A percentile compares a stretch with the other conserved stretches of the same genome.
These are phyloP conservation scores for Cinclus mexicanus DNA, from an alignment of 2,113 vertebrate species.

Conservation along the genomic window DNA sequence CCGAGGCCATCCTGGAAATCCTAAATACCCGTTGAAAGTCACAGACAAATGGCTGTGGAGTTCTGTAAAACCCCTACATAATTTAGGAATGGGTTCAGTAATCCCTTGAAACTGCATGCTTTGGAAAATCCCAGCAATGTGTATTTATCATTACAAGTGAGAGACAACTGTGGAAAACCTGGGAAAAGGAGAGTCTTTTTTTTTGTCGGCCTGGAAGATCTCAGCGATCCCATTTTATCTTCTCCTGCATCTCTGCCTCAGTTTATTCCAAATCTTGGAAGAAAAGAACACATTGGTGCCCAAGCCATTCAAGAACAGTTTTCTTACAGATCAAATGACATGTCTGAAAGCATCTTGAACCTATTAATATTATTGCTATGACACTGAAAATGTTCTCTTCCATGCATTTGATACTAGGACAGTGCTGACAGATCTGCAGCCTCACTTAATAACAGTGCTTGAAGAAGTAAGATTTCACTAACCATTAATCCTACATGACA, in stretches of 20 bases:
- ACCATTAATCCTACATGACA: neutral
- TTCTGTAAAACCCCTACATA: neutral
- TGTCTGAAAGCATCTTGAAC: neutral
- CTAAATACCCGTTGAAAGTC: neutral
- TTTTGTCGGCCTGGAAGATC: neutral
- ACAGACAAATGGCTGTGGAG: neutral
- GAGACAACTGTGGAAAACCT: neutral
- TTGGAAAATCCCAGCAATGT: neutral
- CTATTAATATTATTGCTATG: neutral
- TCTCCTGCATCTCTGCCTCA: neutral
- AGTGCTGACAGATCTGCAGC: neutral
- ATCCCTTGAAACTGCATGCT: neutral
- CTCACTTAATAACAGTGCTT: neutral
- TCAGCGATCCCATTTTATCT: neutral
- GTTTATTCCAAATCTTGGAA: neutral
- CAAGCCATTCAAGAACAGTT: neutral
- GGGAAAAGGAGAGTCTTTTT: neutral
- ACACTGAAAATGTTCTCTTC: neutral
- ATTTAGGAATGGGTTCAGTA: neutral
- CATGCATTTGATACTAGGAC: neutral
- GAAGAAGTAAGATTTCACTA: constrained; percentile 15
- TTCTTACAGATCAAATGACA: neutral
- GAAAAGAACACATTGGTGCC: neutral
- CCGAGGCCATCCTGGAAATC: neutral
- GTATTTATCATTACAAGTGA: neutral